Conservation (phyloP, 2,797 vertebrate genomes). For the Decapterus maruadsi region DNA sequence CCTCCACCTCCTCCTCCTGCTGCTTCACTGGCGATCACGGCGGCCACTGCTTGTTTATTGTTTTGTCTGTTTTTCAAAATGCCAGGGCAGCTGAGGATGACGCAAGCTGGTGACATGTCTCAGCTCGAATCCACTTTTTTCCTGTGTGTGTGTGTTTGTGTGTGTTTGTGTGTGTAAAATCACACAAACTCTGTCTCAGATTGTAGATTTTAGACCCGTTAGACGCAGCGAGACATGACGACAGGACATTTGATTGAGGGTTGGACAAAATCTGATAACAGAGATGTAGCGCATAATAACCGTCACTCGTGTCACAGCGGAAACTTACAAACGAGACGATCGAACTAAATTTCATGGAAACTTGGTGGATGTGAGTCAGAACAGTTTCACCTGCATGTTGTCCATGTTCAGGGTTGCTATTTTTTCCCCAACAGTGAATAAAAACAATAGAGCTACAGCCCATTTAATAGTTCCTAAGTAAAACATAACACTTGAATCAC, state of each 20-base stretch:
- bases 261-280: background rate
- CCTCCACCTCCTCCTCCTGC: no score
- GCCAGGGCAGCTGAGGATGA: background rate
- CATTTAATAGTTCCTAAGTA: background rate
- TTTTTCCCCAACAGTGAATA: background rate
- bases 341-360: background rate
- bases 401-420: no score
- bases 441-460: background rate
- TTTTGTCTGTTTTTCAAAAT: background rate
- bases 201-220: background rate
- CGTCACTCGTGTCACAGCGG: background rate
- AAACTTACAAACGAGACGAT: background rate
- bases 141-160: no score
- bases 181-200: background rate
- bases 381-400: background rate
- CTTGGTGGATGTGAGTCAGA: background rate
- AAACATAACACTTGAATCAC: background rate
- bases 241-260: no score
- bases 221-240: background rate
- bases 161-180: background rate
- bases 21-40: background rate
- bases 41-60: background rate
- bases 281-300: background rate
- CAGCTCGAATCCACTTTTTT: background rate
- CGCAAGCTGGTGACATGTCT: background rate